These are phyloP conservation scores for Druceiella hillmani DNA, from an alignment of 2,888 invertebrate species.

Conservation along the genomic window DNA sequence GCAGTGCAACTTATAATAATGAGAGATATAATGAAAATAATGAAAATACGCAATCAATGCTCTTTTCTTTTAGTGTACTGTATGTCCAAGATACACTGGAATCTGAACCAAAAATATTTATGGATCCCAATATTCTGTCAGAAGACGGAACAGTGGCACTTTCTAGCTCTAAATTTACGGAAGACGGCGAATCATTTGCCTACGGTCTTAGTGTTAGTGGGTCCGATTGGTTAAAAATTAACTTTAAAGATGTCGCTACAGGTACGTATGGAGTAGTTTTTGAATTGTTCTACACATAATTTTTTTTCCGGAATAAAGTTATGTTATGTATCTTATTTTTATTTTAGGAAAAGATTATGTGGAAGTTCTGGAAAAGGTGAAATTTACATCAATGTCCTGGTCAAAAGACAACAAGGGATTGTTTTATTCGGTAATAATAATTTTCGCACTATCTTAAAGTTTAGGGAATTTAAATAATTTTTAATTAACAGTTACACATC, in stretches of 20 bases:
- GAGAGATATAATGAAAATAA: too few relatives aligned
- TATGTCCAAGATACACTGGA: constrained; percentile 80
- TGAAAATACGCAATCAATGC: too few relatives aligned
- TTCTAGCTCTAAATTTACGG: constrained; percentile 71
- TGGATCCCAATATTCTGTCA: constrained; percentile 92
- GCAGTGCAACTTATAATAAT: too few relatives aligned
- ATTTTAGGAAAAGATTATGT: constrained; percentile 72
- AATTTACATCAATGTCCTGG: constrained; percentile 90
- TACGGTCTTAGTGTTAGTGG: constrained; percentile 91
- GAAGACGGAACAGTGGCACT: constrained; percentile 87
- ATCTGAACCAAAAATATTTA: constrained; percentile 74
- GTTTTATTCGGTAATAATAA: constrained; percentile 89
- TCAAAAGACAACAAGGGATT: constrained; percentile 92
- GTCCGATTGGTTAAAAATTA: constrained; percentile 94
- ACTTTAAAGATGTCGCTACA: constrained; percentile 69
- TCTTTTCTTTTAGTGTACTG: constrained; percentile 83
- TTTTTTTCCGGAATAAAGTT: too few relatives aligned
- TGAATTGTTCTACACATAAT: too few relatives aligned
- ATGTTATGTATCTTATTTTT: too few relatives aligned
- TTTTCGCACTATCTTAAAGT: too few relatives aligned
- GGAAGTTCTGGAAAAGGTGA: constrained; percentile 87
- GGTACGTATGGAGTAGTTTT: constrained; percentile 40
- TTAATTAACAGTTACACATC: too few relatives aligned
- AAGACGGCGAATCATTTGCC: constrained; percentile 85
- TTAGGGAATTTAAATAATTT: too few relatives aligned